Evolutionary conservation across 1,140 invertebrate genomes (phyloP).

Genomic region (Hydropsyche tenuis): DNA sequence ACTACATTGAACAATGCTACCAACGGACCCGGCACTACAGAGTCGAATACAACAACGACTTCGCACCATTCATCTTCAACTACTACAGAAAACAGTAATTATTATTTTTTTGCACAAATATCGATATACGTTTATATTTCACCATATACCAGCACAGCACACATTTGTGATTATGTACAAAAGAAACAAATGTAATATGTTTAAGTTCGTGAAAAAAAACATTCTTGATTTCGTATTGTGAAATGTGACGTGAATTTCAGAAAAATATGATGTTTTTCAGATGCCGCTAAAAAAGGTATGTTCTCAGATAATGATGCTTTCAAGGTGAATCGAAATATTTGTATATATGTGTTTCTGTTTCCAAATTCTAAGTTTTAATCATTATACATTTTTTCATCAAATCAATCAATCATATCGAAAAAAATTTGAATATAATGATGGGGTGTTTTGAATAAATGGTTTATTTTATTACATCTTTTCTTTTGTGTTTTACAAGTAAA

Average conservation of each 20-base stretch:
- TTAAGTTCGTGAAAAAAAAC: neutral
- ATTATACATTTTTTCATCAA: too few species aligned
- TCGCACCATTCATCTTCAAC: constrained; percentile 54
- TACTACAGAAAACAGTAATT: constrained; percentile 56
- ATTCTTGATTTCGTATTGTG: neutral
- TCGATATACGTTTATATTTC: neutral
- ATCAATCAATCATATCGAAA: too few species aligned
- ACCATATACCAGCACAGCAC: neutral
- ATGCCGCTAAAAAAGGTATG: constrained; percentile 37
- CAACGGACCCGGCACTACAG: constrained; percentile 52
- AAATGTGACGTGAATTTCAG: neutral
- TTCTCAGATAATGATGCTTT: constrained; percentile 5
- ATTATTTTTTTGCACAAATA: too few species aligned
- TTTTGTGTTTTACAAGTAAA: too few species aligned
- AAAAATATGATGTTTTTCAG: constrained; percentile 31
- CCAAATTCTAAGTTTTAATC: too few species aligned
- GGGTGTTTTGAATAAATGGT: too few species aligned
- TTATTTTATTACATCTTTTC: too few species aligned
- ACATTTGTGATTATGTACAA: neutral
- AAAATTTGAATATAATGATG: neutral
- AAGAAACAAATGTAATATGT: neutral
- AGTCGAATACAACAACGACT: constrained; percentile 55
- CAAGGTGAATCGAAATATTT: constrained; percentile 9
- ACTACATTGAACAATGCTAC: constrained; percentile 57
- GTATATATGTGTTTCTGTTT: neutral